Percentiles rank a stretch among this genome's conserved stretches.
These are phyloP conservation scores for Eupithecia dodoneata DNA, from an alignment of 2,888 invertebrate species.

Conservation along the genomic window DNA sequence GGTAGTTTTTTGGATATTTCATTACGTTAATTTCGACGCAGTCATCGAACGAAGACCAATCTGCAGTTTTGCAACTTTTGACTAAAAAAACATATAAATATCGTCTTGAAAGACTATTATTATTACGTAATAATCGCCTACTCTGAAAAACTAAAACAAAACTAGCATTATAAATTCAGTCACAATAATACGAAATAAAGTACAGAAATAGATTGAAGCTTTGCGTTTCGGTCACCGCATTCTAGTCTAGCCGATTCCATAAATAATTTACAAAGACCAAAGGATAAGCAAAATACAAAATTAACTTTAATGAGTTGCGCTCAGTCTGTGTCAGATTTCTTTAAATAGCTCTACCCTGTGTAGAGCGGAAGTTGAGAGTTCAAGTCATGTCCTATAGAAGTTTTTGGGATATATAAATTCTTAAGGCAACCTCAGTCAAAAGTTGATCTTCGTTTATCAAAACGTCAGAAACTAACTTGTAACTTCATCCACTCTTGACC, in stretches of 20 bases:
- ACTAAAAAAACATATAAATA: too few relatives aligned
- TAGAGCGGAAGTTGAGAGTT: not conserved
- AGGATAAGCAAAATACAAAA: not conserved
- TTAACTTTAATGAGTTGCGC: conserved; percentile 1
- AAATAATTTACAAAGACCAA: not conserved
- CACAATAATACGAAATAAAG: not conserved
- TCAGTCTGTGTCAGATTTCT: not conserved
- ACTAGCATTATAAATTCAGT: not conserved
- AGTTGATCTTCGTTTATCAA: conserved; percentile 17
- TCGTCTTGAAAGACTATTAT: too few relatives aligned
- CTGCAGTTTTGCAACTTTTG: too few relatives aligned
- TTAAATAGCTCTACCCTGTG: not conserved
- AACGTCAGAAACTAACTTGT: conserved; percentile 23
- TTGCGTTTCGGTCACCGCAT: conserved; percentile 3
- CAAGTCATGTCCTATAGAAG: not conserved
- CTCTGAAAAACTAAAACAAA: not conserved
- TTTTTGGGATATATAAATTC: not conserved
- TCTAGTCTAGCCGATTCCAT: conserved; percentile 11
- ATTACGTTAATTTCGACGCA: too few relatives aligned
- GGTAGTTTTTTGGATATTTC: not conserved
- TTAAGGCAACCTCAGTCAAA: not conserved
- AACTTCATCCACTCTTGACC: conserved; percentile 33
- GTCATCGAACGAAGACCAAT: too few relatives aligned
- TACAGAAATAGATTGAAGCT: conserved; percentile 17
- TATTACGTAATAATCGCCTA: too few relatives aligned